Base-by-base conservation (phyloP, 2,888 invertebrate genomes). In the Tridacna crocea region DNA sequence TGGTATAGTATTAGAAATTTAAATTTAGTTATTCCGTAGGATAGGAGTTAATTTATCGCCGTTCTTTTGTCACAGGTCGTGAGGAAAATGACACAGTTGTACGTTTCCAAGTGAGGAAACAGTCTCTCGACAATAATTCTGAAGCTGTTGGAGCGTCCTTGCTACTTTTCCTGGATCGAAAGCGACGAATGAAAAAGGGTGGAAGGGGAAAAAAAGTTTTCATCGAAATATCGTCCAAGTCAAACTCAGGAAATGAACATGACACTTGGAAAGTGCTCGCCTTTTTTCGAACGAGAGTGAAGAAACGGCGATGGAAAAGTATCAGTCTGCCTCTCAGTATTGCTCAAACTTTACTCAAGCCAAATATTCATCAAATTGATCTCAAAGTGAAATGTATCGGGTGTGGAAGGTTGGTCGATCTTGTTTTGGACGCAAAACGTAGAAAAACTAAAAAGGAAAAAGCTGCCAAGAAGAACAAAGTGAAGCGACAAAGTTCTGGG, bases 181-280 rank as follows among this genome's bases (percentile, higher is more conserved):
- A 79, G 72, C 75, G 84, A 47, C 80, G 77, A 61, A 75, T 72
- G 19, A 68, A 72, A 61, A 82, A 76, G 72, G 87, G 84, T 22
- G 84, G 84, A 15, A 80, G 70, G 51, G 87, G 87, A n/a, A 87
- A 87, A 51, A 82, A 80, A 61, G 84, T 87, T 15, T 47, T 76
- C 22, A 26, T 87, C 15, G 72, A 79, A 74, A 61, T 84, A 0
- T 83, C 83, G 63, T 80, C 82, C 60, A 74, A 79, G 19, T 22
- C 61, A 4, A 58, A 63, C 12, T 36, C 36, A 36, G 36, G 36
- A 36, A 26, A 26, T 22, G 24, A 63, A 27, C 61, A 75, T 27
- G 74, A 63, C 48, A 72, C 47, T 0, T 80, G 80, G 79, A 72
- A 80, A 63, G 48, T 77, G 0, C 72, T 82, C 22, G 79, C 84